phyloP scores from a whole-genome alignment of 2,113 vertebrate genomes.

The Leptocoma aspasia region DNA sequence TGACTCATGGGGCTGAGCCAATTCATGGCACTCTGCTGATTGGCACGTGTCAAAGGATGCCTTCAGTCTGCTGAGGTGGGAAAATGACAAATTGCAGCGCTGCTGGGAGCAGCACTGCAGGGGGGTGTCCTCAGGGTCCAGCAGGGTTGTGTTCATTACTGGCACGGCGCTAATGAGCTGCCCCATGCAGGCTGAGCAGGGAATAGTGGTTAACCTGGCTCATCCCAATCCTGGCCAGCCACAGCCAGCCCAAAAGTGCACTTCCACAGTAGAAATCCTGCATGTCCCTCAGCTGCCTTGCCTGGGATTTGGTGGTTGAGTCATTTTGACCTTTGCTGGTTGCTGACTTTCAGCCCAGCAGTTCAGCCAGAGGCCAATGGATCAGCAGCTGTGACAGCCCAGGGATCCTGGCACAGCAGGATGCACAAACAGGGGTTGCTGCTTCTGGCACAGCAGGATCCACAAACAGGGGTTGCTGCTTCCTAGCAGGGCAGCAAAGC shows the following conservation, averaged over 20 bases:
- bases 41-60: background rate
- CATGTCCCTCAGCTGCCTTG: background rate
- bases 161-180: background rate
- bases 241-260: background rate
- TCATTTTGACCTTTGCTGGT: background rate
- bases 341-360: background rate
- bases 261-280: background rate
- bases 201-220: background rate
- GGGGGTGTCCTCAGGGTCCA: background rate
- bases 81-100: background rate
- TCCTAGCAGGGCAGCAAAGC: background rate
- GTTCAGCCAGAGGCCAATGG: background rate
- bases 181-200: background rate
- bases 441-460: background rate
- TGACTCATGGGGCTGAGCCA: background rate
- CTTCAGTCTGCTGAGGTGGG: background rate
- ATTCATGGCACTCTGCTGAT: background rate
- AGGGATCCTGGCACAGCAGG: background rate
- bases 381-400: fast-evolving
- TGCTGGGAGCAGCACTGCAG: background rate
- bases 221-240: background rate
- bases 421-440: background rate
- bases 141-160: background rate
- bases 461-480: background rate
- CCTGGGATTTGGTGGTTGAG: background rate